Evolutionary conservation across 1,140 invertebrate genomes (phyloP).

Genomic region (Doryteuthis pealeii): DNA sequence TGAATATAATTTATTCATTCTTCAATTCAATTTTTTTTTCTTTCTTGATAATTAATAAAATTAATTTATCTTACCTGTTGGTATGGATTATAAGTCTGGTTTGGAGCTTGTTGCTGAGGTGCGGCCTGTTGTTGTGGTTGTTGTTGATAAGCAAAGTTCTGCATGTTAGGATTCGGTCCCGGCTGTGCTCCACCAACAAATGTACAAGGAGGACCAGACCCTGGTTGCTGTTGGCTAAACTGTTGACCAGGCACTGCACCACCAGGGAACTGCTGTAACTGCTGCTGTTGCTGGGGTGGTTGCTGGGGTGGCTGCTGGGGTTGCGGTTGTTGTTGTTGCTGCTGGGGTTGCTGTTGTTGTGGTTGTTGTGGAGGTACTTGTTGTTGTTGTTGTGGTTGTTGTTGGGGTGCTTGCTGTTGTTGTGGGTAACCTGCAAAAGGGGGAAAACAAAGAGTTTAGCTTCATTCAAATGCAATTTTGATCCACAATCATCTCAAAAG

Average conservation of each 20-base stretch:
- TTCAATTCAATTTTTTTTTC: no score
- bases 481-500: no score
- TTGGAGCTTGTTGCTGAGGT: background rate
- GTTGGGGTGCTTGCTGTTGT: no score
- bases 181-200: no score
- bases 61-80: constrained; percentile 2
- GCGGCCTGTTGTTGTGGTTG: background rate
- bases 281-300: constrained; percentile 19
- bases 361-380: no score
- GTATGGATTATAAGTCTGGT: background rate
- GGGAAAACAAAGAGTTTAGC: no score
- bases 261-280: constrained; percentile 14
- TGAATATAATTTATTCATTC: no score
- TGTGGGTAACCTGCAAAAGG: no score
- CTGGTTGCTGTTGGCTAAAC: background rate
- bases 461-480: no score
- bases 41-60: background rate
- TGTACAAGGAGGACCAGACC: no score
- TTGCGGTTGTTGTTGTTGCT: constrained; percentile 20
- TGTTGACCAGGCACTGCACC: background rate
- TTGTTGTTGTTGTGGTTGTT: no score
- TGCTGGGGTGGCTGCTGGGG: constrained; percentile 29
- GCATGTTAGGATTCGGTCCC: no score
- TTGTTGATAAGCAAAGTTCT: background rate
- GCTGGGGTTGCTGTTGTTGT: constrained; percentile 14